Evolutionary conservation across 2,888 invertebrate genomes (phyloP).

Genomic region (Caenorhabditis doughertyi): DNA sequence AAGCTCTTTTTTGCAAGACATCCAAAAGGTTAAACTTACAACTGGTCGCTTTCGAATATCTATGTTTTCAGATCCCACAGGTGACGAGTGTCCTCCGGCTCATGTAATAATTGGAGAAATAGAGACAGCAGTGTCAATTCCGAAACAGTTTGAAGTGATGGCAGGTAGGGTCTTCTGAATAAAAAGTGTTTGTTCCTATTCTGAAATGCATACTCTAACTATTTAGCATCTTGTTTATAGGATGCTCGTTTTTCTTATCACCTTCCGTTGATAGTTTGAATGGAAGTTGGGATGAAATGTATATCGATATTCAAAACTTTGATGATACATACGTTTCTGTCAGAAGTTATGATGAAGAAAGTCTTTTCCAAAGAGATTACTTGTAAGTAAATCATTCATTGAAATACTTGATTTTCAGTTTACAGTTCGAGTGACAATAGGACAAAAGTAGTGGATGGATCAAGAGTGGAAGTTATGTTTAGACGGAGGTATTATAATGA

Average conservation of each 20-base stretch:
- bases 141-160: not conserved
- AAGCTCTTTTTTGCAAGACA: conserved; percentile 26
- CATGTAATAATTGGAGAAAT: not conserved
- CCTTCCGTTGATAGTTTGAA: not conserved
- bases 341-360: conserved; percentile 29
- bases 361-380: conserved; percentile 1
- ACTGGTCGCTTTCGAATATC: too few species aligned
- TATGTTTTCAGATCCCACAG: not conserved
- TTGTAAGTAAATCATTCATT: not conserved
- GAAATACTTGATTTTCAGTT: not conserved
- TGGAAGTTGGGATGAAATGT: conserved; percentile 24
- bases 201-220: too few species aligned
- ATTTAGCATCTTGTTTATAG: conserved; percentile 4
- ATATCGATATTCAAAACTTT: conserved; percentile 10
- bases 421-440: conserved; percentile 11
- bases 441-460: conserved; percentile 15
- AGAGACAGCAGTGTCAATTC: not conserved
- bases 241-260: conserved; percentile 24
- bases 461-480: conserved; percentile 26
- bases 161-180: not conserved
- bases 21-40: not conserved
- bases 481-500: not conserved
- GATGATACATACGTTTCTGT: conserved; percentile 7
- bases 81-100: not conserved
- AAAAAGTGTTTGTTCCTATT: too few species aligned